Evolutionary conservation across 1,140 invertebrate species (phyloP).

Genomic region (Trinorchestia longiramus): DNA sequence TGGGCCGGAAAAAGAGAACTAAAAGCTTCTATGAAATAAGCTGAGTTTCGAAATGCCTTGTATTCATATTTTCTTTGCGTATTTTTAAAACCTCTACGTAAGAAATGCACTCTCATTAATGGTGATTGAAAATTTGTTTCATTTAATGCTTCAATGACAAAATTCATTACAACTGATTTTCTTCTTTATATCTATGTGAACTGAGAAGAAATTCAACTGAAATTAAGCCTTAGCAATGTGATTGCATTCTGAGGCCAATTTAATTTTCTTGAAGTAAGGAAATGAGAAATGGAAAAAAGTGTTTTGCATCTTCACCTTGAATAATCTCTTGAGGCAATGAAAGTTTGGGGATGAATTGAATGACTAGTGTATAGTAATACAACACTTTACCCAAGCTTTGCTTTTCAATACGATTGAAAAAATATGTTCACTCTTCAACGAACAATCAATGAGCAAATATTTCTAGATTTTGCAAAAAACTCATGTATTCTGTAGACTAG

Average conservation of each 20-base stretch:
- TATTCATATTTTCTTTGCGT: too few species aligned
- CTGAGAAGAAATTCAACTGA: not conserved
- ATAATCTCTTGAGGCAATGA: not conserved
- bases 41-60: too few species aligned
- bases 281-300: not conserved
- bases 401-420: not conserved
- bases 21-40: too few species aligned
- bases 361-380: not conserved
- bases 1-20: too few species aligned
- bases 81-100: too few species aligned
- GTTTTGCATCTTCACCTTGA: not conserved
- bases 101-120: too few species aligned
- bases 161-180: too few species aligned
- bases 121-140: too few species aligned
- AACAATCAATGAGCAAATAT: too few species aligned
- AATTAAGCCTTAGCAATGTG: not conserved
- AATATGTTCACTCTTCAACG: not conserved
- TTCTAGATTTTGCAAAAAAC: not conserved
- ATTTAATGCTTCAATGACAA: too few species aligned
- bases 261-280: not conserved
- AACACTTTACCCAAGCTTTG: not conserved
- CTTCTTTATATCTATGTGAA: not conserved
- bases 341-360: not conserved
- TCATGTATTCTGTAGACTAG: not conserved
- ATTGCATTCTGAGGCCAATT: not conserved